A percentile compares a stretch with the other conserved stretches of the same genome.
Conservation (phyloP, 2,797 vertebrate genomes). For the Myoxocephalus aenaeus region DNA sequence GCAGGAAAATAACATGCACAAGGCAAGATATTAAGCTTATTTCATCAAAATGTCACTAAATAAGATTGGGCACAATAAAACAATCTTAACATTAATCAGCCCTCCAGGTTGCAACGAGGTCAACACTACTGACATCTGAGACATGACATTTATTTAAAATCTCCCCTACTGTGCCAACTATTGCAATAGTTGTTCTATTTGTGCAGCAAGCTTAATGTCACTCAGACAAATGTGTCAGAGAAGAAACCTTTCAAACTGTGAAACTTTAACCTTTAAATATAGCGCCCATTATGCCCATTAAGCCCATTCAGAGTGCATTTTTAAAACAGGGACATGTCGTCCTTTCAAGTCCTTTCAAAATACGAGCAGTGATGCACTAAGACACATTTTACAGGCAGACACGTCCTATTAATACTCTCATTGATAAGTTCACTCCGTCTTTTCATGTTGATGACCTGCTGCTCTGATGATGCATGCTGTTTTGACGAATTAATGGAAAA, state of each 20-base stretch:
- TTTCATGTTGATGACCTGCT: background rate
- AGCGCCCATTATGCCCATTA: conserved; percentile 24
- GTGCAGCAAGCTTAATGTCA: conserved; percentile 40
- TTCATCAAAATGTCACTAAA: background rate
- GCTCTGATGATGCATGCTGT: background rate
- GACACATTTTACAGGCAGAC: conserved; percentile 11
- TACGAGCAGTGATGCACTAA: conserved; percentile 7
- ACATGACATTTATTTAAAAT: conserved; percentile 21
- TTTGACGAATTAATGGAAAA: background rate
- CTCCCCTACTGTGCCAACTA: conserved; percentile 22
- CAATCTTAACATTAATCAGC: conserved; percentile 16
- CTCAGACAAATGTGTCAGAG: conserved; percentile 48
- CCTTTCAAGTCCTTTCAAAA: conserved; percentile 29
- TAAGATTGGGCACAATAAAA: conserved; percentile 3
- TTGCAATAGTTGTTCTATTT: conserved; percentile 29
- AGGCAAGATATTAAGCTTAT: background rate
- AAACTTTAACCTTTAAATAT: conserved; percentile 44
- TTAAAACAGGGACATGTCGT: background rate
- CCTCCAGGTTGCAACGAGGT: conserved; percentile 2
- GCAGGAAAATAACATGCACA: background rate
- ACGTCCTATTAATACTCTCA: background rate
- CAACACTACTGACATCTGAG: conserved; percentile 10
- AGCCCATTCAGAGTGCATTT: conserved; percentile 17
- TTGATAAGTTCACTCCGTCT: background rate
- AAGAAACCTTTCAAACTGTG: conserved; percentile 45